Conservation (phyloP, 1,140 invertebrate genomes). For the Pristionchus pacificus region DNA sequence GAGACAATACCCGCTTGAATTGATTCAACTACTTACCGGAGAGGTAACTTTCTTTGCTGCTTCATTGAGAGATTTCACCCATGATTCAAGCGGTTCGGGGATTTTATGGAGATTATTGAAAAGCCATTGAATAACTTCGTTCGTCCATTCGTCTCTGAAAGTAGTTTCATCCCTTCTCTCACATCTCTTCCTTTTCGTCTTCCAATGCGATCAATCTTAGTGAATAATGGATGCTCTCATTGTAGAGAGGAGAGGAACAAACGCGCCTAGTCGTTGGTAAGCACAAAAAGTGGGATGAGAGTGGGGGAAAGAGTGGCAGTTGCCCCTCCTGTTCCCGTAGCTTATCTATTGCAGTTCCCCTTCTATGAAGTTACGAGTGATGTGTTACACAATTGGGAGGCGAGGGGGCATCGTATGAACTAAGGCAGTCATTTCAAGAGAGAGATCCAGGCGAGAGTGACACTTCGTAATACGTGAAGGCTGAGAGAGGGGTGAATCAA, state of each 20-base stretch:
- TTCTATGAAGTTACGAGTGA: no score
- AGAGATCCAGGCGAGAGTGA: no score
- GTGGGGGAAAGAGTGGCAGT: background rate
- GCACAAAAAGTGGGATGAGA: background rate
- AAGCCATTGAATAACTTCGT: conserved; percentile 39
- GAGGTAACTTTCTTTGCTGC: conserved; percentile 39
- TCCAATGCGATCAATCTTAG: background rate
- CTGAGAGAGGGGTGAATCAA: no score
- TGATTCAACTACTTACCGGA: no score
- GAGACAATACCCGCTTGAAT: no score
- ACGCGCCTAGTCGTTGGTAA: background rate
- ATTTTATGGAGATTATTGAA: conserved; percentile 37
- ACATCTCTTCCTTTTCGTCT: conserved; percentile 14
- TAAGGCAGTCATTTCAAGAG: no score
- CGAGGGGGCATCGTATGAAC: no score
- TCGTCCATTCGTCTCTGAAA: conserved; percentile 35
- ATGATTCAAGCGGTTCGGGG: conserved; percentile 35
- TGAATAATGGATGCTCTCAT: background rate
- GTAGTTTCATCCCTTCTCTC: background rate
- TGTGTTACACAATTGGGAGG: no score
- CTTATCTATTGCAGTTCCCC: no score
- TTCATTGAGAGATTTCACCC: conserved; percentile 39
- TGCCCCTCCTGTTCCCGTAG: background rate
- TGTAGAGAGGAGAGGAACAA: background rate
- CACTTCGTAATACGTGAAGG: no score